Percentiles rank a stretch among this genome's conserved stretches.
Evolutionary conservation across 1,140 invertebrate genomes (phyloP).

Genomic region (Euborellia annulipes): DNA sequence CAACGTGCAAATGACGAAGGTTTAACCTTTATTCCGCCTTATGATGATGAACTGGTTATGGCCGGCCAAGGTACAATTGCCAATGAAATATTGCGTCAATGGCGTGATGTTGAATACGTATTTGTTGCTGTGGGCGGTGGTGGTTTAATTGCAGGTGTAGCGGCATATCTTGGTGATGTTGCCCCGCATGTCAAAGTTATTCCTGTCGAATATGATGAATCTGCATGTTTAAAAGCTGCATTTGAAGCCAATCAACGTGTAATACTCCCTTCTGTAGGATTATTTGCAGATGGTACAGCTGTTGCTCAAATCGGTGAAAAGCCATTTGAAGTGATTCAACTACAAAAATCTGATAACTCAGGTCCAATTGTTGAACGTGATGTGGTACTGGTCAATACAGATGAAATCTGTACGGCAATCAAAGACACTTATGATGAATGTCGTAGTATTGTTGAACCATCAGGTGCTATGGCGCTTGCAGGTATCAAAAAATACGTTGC

Average conservation of each 20-base stretch:
- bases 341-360: background rate
- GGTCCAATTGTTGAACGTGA: background rate
- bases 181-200: background rate
- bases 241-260: background rate
- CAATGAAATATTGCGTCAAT: background rate
- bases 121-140: constrained; percentile 4
- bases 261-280: background rate
- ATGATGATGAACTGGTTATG: background rate
- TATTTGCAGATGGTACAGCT: background rate
- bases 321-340: background rate
- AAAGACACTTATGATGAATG: background rate
- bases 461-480: background rate
- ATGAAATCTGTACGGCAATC: background rate
- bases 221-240: background rate
- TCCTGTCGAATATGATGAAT: background rate
- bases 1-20: background rate
- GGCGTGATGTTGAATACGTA: background rate
- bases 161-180: background rate
- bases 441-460: background rate
- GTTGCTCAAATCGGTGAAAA: background rate
- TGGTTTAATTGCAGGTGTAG: constrained; percentile 1
- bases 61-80: constrained; percentile 4
- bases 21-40: background rate
- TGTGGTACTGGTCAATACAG: too few relatives aligned
- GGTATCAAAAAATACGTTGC: background rate